Conservation (phyloP, 2,888 invertebrate species). For the Smittia sp. region DNA sequence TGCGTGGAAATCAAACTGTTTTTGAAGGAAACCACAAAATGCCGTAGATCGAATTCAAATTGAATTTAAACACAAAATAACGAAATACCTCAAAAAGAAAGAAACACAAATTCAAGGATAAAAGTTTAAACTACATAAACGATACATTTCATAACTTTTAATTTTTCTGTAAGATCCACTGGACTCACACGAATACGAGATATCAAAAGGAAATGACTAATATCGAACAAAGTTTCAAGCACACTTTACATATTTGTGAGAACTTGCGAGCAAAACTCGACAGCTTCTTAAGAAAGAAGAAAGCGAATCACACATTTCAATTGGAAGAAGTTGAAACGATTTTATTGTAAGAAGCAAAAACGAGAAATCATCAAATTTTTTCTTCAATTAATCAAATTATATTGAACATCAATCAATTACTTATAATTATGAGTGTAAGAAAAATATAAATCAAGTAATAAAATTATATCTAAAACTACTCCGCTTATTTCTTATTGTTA, state of each 20-base stretch:
- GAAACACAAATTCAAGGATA: background rate
- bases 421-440: conserved; percentile 40
- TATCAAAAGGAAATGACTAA: background rate
- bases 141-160: background rate
- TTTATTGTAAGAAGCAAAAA: conserved; percentile 22
- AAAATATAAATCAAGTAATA: conserved; percentile 38
- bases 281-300: background rate
- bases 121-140: background rate
- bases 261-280: background rate
- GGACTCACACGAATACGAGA: background rate
- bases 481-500: background rate
- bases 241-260: background rate
- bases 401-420: conserved; percentile 40
- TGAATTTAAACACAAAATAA: conserved; percentile 3
- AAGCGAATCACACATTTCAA: background rate
- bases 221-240: conserved; percentile 7
- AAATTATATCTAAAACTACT: conserved; percentile 12
- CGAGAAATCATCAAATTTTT: conserved; percentile 11
- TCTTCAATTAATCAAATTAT: conserved; percentile 38
- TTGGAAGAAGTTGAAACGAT: conserved; percentile 19
- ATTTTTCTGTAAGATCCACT: conserved; percentile 2
- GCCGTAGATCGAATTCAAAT: background rate
- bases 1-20: background rate
- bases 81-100: conserved; percentile 36
- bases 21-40: background rate